A percentile compares a stretch with the other conserved stretches of the same genome.
phyloP scores from a whole-genome alignment of 2,113 vertebrate species.

The Dunckerocampus dactyliophorus region DNA sequence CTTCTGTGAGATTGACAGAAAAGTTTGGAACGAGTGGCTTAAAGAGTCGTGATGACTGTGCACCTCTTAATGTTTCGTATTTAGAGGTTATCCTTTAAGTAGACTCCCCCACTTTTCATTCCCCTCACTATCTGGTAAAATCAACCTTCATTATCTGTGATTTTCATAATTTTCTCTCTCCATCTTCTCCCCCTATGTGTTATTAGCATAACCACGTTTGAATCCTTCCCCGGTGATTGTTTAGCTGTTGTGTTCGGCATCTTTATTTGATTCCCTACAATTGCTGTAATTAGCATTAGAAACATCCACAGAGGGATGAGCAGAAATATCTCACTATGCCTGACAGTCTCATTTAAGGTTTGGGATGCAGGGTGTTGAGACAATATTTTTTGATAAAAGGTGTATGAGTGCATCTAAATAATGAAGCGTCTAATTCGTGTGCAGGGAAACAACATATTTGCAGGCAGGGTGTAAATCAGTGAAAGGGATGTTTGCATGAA shows the following conservation, averaged over 20 bases:
- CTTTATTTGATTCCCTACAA: constrained; percentile 61
- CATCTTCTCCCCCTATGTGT: neutral
- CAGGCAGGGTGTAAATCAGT: constrained; percentile 22
- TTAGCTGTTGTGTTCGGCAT: constrained; percentile 62
- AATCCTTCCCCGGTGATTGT: constrained; percentile 60
- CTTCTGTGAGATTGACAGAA: neutral
- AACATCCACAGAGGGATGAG: constrained; percentile 52
- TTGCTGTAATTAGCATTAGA: constrained; percentile 66
- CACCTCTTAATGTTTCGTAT: constrained; percentile 47
- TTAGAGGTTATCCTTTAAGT: constrained; percentile 43
- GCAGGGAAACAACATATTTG: constrained; percentile 16
- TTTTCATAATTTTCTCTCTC: constrained; percentile 15
- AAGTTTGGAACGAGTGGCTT: neutral
- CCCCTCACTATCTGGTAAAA: neutral
- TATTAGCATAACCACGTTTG: constrained; percentile 63
- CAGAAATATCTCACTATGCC: constrained; percentile 44
- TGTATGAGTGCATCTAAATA: constrained; percentile 22
- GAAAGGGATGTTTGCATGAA: constrained; percentile 6
- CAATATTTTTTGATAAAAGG: constrained; percentile 35
- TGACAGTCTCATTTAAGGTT: constrained; percentile 48
- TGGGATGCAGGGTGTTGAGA: neutral
- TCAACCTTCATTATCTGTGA: constrained; percentile 13
- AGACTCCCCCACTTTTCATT: neutral
- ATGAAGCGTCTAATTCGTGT: constrained; percentile 15
- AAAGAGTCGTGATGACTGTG: constrained; percentile 26